Base-by-base conservation (phyloP, 2,888 invertebrate genomes). In the Herminia tarsipennalis region DNA sequence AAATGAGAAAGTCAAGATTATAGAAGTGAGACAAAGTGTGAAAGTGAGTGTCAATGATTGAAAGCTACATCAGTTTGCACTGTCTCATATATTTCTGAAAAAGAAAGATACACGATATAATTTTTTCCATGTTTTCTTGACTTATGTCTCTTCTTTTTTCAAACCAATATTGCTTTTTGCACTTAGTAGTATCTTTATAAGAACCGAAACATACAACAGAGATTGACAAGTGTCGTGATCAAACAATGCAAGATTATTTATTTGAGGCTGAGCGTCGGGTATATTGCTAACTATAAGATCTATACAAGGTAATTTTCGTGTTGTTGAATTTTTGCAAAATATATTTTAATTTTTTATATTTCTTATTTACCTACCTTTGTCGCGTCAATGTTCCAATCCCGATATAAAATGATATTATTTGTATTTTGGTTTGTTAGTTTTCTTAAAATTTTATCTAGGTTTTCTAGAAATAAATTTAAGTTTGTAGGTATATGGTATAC, bases 61-160 rank as follows among this genome's bases (percentile, higher is more conserved):
- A 44, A 37, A 20, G 37, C 44, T 25, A 21, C n/a, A 1, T 40
- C 44, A 32, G 35, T 49, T 24, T 39, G 34, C 12, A 39, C 25
- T 2, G 24, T 18, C 0, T 37, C 43, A 12, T 37, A 37, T 10
- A 16, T 10, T 25, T 43, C 30, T 24, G 36, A 30, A 25, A 30
- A 30, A 0, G 28, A 42, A 21, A 18, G 20, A 18, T 4, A 18
- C 20, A 18, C 4, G 20, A 42, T 5, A 35, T 35, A n/a, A 34
- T 34, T 20, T 42, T 34, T 12, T 28, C 6, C n/a, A 35, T 25
- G 16, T 42, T 42, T 12, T 34, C 2, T 8, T 34, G 33, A 14
- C 27, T 27, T 18, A 18, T 4, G 20, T 18, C 20, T 18, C 20
- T 18, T 18, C 20, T 18, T 4, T 18, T 18, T 18, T 18, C 20